These are phyloP conservation scores for Polyodon spathula DNA, from an alignment of 2,113 vertebrate species.

Conservation along the genomic window DNA sequence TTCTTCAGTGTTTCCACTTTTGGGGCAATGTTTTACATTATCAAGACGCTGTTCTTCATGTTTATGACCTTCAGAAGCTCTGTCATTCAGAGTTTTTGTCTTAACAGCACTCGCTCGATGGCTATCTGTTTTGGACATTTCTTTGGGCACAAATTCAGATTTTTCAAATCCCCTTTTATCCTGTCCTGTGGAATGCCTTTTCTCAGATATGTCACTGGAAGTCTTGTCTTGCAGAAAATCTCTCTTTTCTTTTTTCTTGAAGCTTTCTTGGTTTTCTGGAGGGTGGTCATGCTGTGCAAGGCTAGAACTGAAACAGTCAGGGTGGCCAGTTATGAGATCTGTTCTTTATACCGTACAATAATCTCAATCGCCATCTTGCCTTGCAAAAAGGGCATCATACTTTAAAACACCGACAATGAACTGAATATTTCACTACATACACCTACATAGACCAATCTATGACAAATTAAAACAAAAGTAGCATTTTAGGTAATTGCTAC, in stretches of 20 bases:
- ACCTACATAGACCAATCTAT: neutral
- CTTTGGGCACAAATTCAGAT: conserved; percentile 15
- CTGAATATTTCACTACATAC: neutral
- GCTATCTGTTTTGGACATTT: conserved; percentile 5
- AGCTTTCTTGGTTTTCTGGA: neutral
- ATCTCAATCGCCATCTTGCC: too few relatives aligned
- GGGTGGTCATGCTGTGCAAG: neutral
- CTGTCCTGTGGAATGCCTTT: conserved; percentile 5
- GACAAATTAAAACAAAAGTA: neutral
- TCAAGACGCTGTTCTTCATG: too few relatives aligned
- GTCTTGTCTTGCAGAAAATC: neutral
- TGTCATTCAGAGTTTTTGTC: too few relatives aligned
- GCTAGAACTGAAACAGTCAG: neutral
- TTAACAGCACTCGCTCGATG: too few relatives aligned
- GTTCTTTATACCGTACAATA: too few relatives aligned
- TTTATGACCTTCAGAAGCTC: too few relatives aligned
- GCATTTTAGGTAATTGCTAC: neutral
- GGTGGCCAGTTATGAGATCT: too few relatives aligned
- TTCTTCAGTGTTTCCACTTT: too few relatives aligned
- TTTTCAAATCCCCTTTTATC: conserved; percentile 2
- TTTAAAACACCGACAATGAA: neutral
- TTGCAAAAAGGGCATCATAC: neutral
- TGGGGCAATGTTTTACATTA: too few relatives aligned
- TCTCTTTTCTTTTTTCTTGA: conserved; percentile 16
- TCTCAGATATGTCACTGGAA: conserved; percentile 9